Conservation (phyloP, 2,888 invertebrate species). For the Eupelmus urozonus region DNA sequence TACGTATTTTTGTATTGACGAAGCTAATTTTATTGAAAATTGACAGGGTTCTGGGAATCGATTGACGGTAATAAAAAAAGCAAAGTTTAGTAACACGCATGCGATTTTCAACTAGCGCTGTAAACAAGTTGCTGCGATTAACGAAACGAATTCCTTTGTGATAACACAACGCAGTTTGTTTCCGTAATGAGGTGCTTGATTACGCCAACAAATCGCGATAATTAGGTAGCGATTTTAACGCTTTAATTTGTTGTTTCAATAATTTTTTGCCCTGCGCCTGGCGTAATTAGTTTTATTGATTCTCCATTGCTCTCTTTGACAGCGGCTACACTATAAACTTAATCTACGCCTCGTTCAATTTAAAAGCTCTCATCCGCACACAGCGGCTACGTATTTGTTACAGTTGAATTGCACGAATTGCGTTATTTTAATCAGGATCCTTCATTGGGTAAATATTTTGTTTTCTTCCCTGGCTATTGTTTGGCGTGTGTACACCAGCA, state of each 20-base stretch:
- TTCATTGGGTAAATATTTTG: constrained; percentile 6
- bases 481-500: not conserved
- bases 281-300: constrained; percentile 43
- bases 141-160: constrained; percentile 48
- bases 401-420: not conserved
- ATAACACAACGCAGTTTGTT: constrained; percentile 36
- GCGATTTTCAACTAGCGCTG: constrained; percentile 20
- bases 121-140: constrained; percentile 33
- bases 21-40: too few relatives aligned
- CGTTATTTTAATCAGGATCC: constrained; percentile 1
- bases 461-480: not conserved
- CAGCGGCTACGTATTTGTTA: constrained; percentile 3
- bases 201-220: constrained; percentile 35
- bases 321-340: constrained; percentile 8
- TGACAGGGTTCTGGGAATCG: not conserved
- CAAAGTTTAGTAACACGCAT: not conserved
- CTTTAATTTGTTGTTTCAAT: constrained; percentile 29
- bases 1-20: too few relatives aligned
- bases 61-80: not conserved
- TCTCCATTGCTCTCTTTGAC: constrained; percentile 35
- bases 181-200: constrained; percentile 44
- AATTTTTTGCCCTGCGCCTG: not conserved
- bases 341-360: not conserved
- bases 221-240: constrained; percentile 32
- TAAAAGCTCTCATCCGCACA: not conserved